A percentile compares a stretch with the other conserved stretches of the same genome.
Evolutionary conservation across 2,113 vertebrate genomes (phyloP).

Genomic region (Grammomys surdaster): DNA sequence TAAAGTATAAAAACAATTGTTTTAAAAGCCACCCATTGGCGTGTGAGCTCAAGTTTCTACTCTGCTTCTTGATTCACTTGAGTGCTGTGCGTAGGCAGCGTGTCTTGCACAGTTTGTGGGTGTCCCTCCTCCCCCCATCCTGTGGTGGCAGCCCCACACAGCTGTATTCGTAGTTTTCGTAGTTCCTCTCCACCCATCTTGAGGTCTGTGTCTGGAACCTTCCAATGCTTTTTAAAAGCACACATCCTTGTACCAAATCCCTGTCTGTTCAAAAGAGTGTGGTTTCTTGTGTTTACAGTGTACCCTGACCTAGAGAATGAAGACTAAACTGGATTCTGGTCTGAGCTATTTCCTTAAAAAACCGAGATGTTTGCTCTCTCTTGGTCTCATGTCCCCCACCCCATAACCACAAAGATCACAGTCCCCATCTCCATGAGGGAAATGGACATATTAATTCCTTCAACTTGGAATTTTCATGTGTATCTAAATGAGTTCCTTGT

Average conservation of each 20-base stretch:
- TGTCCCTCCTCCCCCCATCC: neutral
- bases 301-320: constrained; percentile 29
- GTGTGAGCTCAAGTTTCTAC: neutral
- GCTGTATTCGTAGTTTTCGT: neutral
- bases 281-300: neutral
- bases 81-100: fast-evolving
- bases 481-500: neutral
- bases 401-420: neutral
- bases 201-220: neutral
- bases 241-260: constrained; percentile 9
- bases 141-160: neutral
- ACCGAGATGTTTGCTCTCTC: neutral
- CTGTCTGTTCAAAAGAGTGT: constrained; percentile 40
- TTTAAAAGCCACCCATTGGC: neutral
- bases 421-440: neutral
- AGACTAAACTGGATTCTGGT: neutral
- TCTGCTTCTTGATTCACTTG: neutral
- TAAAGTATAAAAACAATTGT: neutral
- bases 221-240: neutral
- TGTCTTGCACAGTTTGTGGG: neutral
- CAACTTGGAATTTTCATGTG: neutral
- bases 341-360: neutral
- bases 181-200: neutral
- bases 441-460: neutral
- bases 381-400: fast-evolving